phyloP scores from a whole-genome alignment of 2,113 vertebrate species.

The Vicugna pacos region DNA sequence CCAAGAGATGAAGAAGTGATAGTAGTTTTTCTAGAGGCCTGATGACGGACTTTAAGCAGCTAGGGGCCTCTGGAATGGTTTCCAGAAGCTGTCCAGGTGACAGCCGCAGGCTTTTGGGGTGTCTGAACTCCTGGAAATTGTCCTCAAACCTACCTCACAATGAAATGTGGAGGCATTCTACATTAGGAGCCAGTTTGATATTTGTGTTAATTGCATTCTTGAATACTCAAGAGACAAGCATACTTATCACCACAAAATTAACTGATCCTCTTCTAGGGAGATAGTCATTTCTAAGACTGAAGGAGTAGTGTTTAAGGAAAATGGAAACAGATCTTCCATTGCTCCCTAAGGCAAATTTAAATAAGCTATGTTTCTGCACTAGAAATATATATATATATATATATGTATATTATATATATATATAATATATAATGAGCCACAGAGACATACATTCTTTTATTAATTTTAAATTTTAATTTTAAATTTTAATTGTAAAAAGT shows the following conservation, averaged over 20 bases:
- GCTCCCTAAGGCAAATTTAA: background rate
- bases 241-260: slow-evolving; percentile 19
- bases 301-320: background rate
- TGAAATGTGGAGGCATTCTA: slow-evolving; percentile 23
- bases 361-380: slow-evolving; percentile 13
- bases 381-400: background rate
- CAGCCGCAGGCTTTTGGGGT: background rate
- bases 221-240: background rate
- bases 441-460: background rate
- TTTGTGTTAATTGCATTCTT: slow-evolving; percentile 21
- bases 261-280: background rate
- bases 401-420: too few relatives aligned
- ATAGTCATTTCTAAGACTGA: background rate
- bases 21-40: background rate
- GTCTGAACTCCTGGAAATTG: background rate
- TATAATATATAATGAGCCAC: background rate
- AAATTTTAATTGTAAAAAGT: background rate
- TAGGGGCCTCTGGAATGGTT: background rate
- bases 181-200: background rate
- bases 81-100: slow-evolving; percentile 1
- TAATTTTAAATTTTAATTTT: background rate
- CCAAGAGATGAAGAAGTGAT: background rate
- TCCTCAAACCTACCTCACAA: background rate
- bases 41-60: background rate
- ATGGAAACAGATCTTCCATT: background rate